Base-by-base conservation (phyloP, 2,888 invertebrate species). In the Tineola bisselliella region DNA sequence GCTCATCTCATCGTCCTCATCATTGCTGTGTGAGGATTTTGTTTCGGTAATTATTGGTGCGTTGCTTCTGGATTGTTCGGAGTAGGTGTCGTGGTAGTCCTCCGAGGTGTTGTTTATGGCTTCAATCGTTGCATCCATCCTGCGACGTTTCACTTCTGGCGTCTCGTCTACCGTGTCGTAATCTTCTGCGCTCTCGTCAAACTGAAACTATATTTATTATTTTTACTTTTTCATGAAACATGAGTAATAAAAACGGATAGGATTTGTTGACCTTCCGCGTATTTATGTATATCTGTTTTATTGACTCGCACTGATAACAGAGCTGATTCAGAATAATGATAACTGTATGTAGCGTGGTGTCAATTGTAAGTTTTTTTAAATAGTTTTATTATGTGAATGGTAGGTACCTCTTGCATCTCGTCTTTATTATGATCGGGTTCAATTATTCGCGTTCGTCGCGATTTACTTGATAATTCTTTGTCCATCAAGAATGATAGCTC, bases 401-500 rank as follows among this genome's bases (percentile, higher is more conserved):
- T n/a, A n/a, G n/a, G n/a, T 43, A 43, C 43, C 43, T 43, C 43
- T 43, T 12, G 43, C 43, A 10, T 4, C 3, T 43, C 43, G 8
- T 43, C 43, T 13, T 43, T 43, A 13, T 8, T 11, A 11, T 33
- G 11, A 10, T 12, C 43, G 3, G 12, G 25, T 19, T 30, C 25
- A 8, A n/a, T 57, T 30, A n/a, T 1, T 57, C 6, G 25, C 10
- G 19, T 13, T 5, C 43, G 12, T 43, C 43, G 43, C 43, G 43
- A 43, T 68, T 63, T 69, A 66, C 63, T 72, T 73, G 44, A 8
- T 17, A 61, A 63, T 3, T 70, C 68, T 61, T 70, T 74, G 57
- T 74, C 69, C 67, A 75, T 64, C 43, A 77, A 64, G 64, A 77
- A 77, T 19, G 67, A 63, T 69, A 77, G 64, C 56, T 70, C 73